Conservation (phyloP, 2,888 invertebrate genomes). For the Stenotaenia linearis region DNA sequence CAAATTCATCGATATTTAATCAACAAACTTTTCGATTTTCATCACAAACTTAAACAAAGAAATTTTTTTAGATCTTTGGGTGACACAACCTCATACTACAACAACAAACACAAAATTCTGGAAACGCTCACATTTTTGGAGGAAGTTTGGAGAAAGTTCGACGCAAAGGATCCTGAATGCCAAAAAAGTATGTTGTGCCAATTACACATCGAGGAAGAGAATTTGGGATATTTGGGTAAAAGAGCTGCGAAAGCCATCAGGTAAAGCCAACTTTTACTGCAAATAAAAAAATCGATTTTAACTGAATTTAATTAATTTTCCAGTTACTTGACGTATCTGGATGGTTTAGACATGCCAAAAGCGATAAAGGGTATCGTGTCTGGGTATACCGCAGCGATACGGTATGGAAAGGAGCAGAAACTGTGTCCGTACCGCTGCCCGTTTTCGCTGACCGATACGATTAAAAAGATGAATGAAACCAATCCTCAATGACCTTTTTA, state of each 20-base stretch:
- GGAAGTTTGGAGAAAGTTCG: slow-evolving; percentile 32
- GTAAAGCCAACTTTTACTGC: background rate
- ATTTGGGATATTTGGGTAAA: slow-evolving; percentile 27
- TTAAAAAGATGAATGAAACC: slow-evolving; percentile 31
- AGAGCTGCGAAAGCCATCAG: slow-evolving; percentile 26
- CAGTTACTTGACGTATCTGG: slow-evolving; percentile 28
- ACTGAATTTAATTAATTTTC: background rate
- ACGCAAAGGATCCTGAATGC: slow-evolving; percentile 27
- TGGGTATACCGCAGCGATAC: background rate
- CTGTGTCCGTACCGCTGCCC: slow-evolving; percentile 24
- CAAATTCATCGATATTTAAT: too few species aligned
- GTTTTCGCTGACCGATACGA: slow-evolving; percentile 27
- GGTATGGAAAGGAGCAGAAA: slow-evolving; percentile 24
- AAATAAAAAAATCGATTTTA: background rate
- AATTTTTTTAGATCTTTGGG: slow-evolving; percentile 16
- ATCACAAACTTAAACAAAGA: background rate
- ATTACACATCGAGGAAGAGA: slow-evolving; percentile 26
- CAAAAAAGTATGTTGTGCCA: slow-evolving; percentile 29
- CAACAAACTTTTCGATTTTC: too few species aligned
- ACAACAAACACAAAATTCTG: slow-evolving; percentile 29
- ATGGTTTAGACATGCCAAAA: slow-evolving; percentile 28
- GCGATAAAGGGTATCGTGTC: background rate
- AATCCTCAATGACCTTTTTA: background rate
- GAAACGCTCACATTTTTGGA: slow-evolving; percentile 29
- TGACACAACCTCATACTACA: slow-evolving; percentile 24